phyloP scores from a whole-genome alignment of 2,113 vertebrate genomes.

The Montifringilla adamsi region DNA sequence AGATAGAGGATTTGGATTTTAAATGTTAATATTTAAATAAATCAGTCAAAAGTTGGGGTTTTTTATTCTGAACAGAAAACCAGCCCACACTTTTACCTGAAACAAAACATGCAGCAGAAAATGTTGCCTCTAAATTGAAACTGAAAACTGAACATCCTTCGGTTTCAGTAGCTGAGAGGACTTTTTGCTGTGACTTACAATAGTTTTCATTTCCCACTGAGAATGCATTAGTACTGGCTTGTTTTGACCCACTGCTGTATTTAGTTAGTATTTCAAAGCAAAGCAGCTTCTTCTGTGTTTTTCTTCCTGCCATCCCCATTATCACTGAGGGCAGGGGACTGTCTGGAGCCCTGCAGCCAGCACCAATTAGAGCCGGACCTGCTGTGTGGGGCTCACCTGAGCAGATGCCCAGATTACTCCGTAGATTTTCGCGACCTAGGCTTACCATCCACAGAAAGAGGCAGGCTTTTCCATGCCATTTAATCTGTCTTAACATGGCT shows the following conservation, averaged over 20 bases:
- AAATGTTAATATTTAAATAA: conserved; percentile 7
- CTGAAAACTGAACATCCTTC: not conserved
- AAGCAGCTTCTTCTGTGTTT: not conserved
- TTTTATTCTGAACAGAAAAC: not conserved
- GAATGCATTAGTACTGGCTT: not conserved
- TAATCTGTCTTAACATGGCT: not conserved
- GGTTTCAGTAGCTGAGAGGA: not conserved
- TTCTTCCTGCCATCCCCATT: not conserved
- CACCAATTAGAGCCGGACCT: not conserved
- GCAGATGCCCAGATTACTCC: not conserved
- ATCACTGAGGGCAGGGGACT: not conserved
- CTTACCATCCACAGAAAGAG: not conserved
- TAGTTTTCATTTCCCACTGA: not conserved
- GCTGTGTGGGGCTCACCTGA: not conserved
- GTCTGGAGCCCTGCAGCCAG: not conserved
- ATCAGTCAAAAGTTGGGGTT: not conserved
- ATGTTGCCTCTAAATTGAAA: not conserved
- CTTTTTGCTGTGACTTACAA: not conserved
- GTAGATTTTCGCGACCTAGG: not conserved
- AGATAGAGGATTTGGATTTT: not conserved
- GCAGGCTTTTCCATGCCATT: not conserved
- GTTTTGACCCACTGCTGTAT: not conserved
- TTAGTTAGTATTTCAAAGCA: not conserved
- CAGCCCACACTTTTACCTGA: not conserved
- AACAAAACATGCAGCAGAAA: not conserved